phyloP scores from a whole-genome alignment of 2,888 invertebrate genomes.

The Petrolisthes manimaculis region DNA sequence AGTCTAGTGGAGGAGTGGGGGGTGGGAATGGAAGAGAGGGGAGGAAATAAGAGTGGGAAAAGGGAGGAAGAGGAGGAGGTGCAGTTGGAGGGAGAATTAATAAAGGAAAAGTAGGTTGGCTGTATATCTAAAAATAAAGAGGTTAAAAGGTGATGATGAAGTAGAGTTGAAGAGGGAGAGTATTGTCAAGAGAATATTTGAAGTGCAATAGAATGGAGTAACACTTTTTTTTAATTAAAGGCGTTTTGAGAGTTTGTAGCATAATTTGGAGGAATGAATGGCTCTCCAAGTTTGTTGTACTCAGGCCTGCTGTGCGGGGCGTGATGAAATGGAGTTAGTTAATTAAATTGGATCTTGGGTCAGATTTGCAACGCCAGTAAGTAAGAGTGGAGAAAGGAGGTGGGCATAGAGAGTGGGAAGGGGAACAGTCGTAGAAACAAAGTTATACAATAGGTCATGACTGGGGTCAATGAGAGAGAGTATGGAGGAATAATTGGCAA shows the following conservation, averaged over 20 bases:
- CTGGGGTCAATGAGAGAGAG: background rate
- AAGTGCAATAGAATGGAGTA: too few species aligned
- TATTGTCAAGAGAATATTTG: too few species aligned
- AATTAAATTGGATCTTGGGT: too few species aligned
- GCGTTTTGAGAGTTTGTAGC: too few species aligned
- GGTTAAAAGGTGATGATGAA: background rate
- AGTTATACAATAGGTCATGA: background rate
- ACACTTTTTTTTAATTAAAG: too few species aligned
- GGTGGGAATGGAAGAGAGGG: background rate
- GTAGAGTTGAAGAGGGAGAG: background rate
- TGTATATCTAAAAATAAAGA: background rate
- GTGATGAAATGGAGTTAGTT: too few species aligned
- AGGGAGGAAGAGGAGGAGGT: background rate
- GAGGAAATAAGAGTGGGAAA: background rate
- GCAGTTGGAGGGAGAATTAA: background rate
- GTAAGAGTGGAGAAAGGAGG: too few species aligned
- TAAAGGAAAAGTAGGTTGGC: background rate
- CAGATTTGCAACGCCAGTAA: too few species aligned
- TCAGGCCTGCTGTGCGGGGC: too few species aligned
- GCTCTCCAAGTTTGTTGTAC: too few species aligned
- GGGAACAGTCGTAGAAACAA: background rate
- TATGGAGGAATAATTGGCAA: conserved; percentile 30
- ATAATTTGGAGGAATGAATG: too few species aligned
- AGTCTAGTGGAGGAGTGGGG: conserved; percentile 23
- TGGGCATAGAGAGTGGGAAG: background rate